Conservation (phyloP, 2,113 vertebrate genomes). For the Nycticebus coucang region DNA sequence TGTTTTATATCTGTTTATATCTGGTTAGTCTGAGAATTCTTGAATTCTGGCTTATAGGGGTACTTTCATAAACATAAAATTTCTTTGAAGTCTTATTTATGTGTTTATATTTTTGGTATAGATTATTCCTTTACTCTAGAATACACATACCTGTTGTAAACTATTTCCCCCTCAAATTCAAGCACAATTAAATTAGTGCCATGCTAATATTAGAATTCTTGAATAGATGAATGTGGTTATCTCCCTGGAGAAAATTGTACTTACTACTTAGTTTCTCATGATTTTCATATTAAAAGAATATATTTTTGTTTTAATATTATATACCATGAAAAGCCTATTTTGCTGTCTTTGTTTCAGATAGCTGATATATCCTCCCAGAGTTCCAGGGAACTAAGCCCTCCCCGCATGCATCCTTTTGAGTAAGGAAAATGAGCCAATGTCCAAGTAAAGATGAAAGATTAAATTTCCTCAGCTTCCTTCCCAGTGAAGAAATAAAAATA, state of each 20-base stretch:
- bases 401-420: background rate
- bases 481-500: background rate
- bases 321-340: background rate
- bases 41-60: background rate
- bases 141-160: background rate
- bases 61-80: background rate
- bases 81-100: background rate
- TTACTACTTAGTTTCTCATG: background rate
- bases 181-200: background rate
- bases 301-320: background rate
- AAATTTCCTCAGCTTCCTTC: background rate
- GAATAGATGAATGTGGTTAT: background rate
- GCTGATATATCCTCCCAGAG: background rate
- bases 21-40: background rate
- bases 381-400: background rate
- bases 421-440: conserved; percentile 37
- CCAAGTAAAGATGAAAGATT: background rate
- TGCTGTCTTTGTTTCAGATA: background rate
- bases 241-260: background rate
- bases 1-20: background rate
- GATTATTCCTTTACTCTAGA: background rate
- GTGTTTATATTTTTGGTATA: conserved; percentile 26
- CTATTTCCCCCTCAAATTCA: background rate
- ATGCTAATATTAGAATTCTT: background rate
- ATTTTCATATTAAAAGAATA: background rate